phyloP scores from a whole-genome alignment of 23 tunicate genomes.

The Aplidium turbinatum region DNA sequence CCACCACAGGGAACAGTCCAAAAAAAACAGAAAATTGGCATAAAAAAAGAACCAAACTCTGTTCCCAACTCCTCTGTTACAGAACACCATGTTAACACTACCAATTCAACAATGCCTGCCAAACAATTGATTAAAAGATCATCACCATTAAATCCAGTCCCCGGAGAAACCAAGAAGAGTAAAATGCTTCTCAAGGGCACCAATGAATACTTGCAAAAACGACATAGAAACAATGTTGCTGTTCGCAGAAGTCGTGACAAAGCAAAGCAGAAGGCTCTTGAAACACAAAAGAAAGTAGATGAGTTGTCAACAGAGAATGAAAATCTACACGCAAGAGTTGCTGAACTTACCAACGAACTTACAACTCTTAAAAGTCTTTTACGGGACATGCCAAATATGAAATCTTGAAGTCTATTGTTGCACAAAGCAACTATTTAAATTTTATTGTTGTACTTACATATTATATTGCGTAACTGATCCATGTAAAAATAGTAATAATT shows the following conservation, averaged over 20 bases:
- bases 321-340: conserved; percentile 54
- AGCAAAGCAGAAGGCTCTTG: conserved; percentile 82
- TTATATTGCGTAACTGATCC: too few relatives aligned
- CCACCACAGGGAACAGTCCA: too few relatives aligned
- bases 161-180: conserved; percentile 30
- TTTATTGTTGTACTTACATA: too few relatives aligned
- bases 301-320: conserved; percentile 63
- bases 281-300: conserved; percentile 76
- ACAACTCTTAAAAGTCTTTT: conserved; percentile 74
- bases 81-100: too few relatives aligned
- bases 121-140: neutral
- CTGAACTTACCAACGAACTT: conserved; percentile 76
- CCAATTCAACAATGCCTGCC: too few relatives aligned
- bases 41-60: too few relatives aligned
- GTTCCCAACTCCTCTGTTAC: too few relatives aligned
- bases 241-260: conserved; percentile 93
- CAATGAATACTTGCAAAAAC: conserved; percentile 67
- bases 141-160: neutral
- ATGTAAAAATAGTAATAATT: too few relatives aligned
- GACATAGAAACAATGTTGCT: conserved; percentile 91
- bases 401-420: too few relatives aligned
- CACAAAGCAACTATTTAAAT: too few relatives aligned
- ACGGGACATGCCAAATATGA: conserved; percentile 40
- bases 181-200: conserved; percentile 57
- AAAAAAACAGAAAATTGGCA: too few relatives aligned